Conservation (phyloP, 1,140 invertebrate species). For the Ruditapes philippinarum region DNA sequence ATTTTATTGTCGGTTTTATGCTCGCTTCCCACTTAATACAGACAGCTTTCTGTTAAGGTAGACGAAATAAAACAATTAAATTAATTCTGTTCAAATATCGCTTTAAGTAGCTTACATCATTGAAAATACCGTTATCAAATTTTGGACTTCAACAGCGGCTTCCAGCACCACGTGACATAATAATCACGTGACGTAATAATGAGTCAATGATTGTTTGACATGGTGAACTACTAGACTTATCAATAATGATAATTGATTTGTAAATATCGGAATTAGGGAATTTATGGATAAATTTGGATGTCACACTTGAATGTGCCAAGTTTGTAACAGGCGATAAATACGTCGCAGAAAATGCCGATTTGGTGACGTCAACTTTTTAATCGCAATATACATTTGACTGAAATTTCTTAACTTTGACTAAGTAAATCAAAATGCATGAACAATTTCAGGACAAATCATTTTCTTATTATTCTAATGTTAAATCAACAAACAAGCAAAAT, state of each 20-base stretch:
- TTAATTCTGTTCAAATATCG: background rate
- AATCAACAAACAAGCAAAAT: too few relatives aligned
- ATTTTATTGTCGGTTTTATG: background rate
- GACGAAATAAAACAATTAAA: background rate
- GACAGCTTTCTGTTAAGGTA: background rate
- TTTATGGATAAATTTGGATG: slow-evolving; percentile 20
- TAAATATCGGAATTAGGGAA: background rate
- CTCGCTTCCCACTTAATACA: background rate
- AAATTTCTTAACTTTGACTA: too few relatives aligned
- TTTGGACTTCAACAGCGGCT: background rate
- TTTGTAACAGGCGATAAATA: background rate
- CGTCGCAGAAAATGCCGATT: too few relatives aligned
- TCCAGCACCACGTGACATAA: background rate
- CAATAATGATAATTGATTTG: slow-evolving; percentile 19
- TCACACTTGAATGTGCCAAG: background rate
- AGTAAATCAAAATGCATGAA: too few relatives aligned
- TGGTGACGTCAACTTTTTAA: too few relatives aligned
- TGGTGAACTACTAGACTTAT: background rate
- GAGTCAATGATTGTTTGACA: background rate
- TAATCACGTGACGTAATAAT: background rate
- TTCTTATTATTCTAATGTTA: too few relatives aligned
- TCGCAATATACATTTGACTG: too few relatives aligned
- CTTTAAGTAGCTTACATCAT: background rate
- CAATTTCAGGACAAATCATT: too few relatives aligned
- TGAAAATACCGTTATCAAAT: background rate